Evolutionary conservation across 2,113 vertebrate genomes (phyloP), one percentile per base, ranked within the genome.

Genomic region (Pelmatolapia mariae): DNA sequence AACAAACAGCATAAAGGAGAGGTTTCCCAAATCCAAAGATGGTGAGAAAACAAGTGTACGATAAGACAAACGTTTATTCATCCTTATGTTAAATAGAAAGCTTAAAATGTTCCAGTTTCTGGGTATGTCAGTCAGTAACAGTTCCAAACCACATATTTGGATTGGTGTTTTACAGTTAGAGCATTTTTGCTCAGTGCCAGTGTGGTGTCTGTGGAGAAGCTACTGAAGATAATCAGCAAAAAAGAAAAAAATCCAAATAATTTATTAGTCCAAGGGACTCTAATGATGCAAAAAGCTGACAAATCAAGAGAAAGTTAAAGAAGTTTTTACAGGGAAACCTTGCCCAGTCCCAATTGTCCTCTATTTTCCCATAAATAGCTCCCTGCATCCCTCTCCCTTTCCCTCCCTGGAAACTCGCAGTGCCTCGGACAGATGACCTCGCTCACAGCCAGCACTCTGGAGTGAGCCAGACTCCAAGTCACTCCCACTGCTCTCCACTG

Each of bases 381-480:
- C 59, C 52, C 80, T 78, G 38, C 76, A 68, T 76, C 87, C 66
- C 56, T 59, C 73, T 71, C 73, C 2, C 50, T 22, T 29, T 66
- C 47, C 38, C 63, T 89, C 89, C 92, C 89, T 53, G n/a, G 87
- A 87, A 90, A 91, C 84, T 47, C 3, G 3, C 81, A 7, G 53
- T 3, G 71, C 80, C 91, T 83, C 68, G 93, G 93, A 93, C 89
- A 83, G 93, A 92, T 91, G 92, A 93, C 94, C 94, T 93, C 86
- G 76, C 89, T 89, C 22, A 13, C 90, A 88, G 92, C 92, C 88
- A 87, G 89, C 87, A 71, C 87, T 93, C 78, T 82, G 88, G 79
- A 89, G 79, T 11, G n/a, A 88, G 57, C 86, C 88, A 87, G 94
- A 52, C 93, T 93, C 92, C 89, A 81, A 82, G 85, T 50, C 29